These are phyloP conservation scores for Trachythela sp. DNA, from an alignment of 64 coral and sea anemone species.

Conservation along the genomic window DNA sequence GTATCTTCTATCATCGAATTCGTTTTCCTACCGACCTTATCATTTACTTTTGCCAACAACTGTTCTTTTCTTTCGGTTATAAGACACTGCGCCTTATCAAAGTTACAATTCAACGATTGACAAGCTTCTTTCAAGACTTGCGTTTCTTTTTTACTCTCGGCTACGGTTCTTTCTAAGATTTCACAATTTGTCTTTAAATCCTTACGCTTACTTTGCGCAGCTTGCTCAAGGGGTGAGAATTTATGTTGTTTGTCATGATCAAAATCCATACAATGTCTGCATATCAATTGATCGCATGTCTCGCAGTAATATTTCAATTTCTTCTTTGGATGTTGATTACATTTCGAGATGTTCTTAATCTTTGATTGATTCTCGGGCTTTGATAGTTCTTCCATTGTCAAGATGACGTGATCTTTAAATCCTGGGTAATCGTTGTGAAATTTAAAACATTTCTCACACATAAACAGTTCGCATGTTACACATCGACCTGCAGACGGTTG, in stretches of 20 bases:
- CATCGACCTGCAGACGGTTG: background rate
- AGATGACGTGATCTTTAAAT: background rate
- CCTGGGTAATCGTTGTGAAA: background rate
- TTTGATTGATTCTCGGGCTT: background rate
- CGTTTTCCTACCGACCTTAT: too few relatives aligned
- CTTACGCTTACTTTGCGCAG: background rate
- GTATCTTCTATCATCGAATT: too few relatives aligned
- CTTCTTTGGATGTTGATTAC: background rate
- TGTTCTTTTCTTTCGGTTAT: too few relatives aligned
- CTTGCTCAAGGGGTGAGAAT: background rate
- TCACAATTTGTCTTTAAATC: background rate
- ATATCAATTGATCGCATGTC: background rate
- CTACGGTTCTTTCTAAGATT: too few relatives aligned
- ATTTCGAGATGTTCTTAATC: background rate
- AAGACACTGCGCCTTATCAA: too few relatives aligned
- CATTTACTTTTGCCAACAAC: too few relatives aligned
- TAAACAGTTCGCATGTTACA: background rate
- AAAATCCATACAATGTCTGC: background rate
- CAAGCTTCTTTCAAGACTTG: too few relatives aligned
- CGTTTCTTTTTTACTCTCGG: too few relatives aligned
- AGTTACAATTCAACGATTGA: too few relatives aligned
- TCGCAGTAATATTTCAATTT: slow-evolving; percentile 10
- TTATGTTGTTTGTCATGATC: background rate
- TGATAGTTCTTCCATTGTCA: background rate
- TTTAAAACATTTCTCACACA: background rate